Base-by-base conservation (phyloP, 2,797 vertebrate species). In the Sebastes matsubarae region DNA sequence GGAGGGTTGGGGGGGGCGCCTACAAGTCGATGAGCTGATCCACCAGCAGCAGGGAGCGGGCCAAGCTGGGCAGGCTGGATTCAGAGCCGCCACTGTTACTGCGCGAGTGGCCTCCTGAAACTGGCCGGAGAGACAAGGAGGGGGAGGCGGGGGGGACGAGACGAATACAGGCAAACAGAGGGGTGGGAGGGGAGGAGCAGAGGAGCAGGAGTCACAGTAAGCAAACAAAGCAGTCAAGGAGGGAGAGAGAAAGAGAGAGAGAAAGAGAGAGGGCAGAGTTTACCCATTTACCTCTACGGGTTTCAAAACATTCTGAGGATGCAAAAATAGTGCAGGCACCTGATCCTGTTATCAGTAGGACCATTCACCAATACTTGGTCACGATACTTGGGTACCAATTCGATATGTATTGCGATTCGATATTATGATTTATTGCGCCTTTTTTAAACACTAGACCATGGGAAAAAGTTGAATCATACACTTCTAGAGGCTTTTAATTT, bases 61-160 rank as follows among this genome's bases (percentile, higher is more conserved):
- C 97, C 97, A 99, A 97, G 97, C 96, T 99, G 96, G 99, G 97
- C 96, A 99, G 96, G 96, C 98, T 98, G 97, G 98, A 97, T 94
- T 99, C 98, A 96, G 98, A 98, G 96, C 97, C 97, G 91, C 97
- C 97, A 96, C 97, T 98, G 98, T 97, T 99, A 97, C 97, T 99
- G 97, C 97, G 98, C 95, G 98, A 97, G 96, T 98, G 97, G 96
- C 97, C 97, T 98, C 98, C 98, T 98, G 93, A 96, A 94, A 98
- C 97, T 96, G 96, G 96, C 94, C 96, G 95, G 94, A 97, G 94
- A 97, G 87, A 97, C 93, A 95, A 34, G 64, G 30, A 42, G 25
- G 27, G 34, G 66, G 30, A 20, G 46, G 46, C 38, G 68, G 64
- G 73, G 63, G 55, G 57, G 58, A 18, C 8, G 30, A 74, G 79